These are phyloP conservation scores for Ophioninae sp. DNA, from an alignment of 2,888 invertebrate genomes.

Conservation along the genomic window DNA sequence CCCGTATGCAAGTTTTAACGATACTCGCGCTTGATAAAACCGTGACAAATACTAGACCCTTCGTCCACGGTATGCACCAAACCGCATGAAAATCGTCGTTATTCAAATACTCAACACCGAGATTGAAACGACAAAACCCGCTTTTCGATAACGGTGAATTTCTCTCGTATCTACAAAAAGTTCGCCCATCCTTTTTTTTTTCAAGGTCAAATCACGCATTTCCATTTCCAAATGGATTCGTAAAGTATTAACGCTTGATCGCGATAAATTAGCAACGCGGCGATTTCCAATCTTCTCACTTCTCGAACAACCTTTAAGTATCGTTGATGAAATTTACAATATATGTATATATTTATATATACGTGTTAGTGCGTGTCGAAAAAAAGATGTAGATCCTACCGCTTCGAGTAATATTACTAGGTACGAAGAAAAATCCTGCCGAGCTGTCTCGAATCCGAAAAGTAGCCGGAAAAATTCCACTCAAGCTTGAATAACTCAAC, in stretches of 20 bases:
- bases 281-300: neutral
- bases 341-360: neutral
- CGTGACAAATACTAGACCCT: neutral
- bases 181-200: neutral
- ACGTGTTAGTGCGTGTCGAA: neutral
- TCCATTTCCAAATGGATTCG: neutral
- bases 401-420: neutral
- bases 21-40: neutral
- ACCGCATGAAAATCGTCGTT: neutral
- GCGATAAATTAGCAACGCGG: conserved; percentile 5
- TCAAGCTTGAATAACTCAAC: neutral
- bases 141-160: neutral
- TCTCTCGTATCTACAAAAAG: neutral
- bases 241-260: conserved; percentile 16
- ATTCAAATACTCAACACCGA: neutral
- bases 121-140: conserved; percentile 1
- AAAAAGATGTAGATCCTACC: neutral
- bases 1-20: too few species aligned
- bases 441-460: neutral
- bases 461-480: neutral
- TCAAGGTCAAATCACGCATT: neutral
- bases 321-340: neutral
- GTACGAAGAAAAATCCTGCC: neutral
- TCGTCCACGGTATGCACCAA: neutral
- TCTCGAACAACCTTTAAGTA: conserved; percentile 4